phyloP scores from a whole-genome alignment of 2,888 invertebrate species.

The Drosophila picticornis region DNA sequence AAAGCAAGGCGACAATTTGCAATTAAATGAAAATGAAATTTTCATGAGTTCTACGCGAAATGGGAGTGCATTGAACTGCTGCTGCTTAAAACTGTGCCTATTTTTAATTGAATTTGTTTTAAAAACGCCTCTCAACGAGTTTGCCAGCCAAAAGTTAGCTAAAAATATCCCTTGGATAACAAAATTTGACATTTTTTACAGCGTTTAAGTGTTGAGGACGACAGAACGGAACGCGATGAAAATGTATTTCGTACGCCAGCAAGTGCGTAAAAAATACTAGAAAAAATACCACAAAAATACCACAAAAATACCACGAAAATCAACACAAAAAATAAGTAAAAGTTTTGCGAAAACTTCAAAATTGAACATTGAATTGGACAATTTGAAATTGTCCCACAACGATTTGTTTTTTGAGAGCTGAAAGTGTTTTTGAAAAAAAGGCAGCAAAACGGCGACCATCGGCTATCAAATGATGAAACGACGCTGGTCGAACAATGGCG shows the following conservation, averaged over 20 bases:
- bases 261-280: constrained; percentile 80
- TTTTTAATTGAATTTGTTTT: not conserved
- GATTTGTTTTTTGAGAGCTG: constrained; percentile 1
- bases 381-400: constrained; percentile 38
- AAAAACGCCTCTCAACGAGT: constrained; percentile 44
- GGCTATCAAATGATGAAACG: constrained; percentile 88
- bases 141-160: constrained; percentile 21
- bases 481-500: constrained; percentile 91
- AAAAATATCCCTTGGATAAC: constrained; percentile 21
- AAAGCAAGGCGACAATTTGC: constrained; percentile 71
- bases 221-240: constrained; percentile 39
- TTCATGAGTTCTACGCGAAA: constrained; percentile 58
- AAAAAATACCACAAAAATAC: constrained; percentile 23
- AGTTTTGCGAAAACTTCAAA: not conserved
- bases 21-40: constrained; percentile 78
- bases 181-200: constrained; percentile 56
- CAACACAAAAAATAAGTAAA: not conserved
- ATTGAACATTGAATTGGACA: constrained; percentile 32
- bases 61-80: constrained; percentile 64
- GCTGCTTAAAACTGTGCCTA: constrained; percentile 3
- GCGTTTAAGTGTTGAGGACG: constrained; percentile 52
- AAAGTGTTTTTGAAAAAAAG: constrained; percentile 34
- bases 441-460: constrained; percentile 75
- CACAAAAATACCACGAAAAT: not conserved
- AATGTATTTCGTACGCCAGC: constrained; percentile 81